Percentiles rank a stretch among this genome's conserved stretches.
phyloP scores from a whole-genome alignment of 2,888 invertebrate genomes.

The Ditylenchus weischeri region DNA sequence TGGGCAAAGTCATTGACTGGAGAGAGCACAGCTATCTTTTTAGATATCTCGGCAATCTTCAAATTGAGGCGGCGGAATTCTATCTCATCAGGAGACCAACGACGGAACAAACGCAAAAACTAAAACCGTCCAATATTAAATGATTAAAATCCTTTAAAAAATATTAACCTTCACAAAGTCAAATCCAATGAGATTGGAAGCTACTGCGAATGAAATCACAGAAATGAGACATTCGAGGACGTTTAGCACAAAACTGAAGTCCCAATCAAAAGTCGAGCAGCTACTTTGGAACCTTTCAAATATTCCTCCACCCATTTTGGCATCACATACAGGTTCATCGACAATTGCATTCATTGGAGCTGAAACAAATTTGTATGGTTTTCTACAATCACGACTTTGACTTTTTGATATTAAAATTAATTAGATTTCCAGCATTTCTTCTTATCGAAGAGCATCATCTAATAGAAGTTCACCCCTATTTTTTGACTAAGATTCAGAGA shows the following conservation, averaged over 20 bases:
- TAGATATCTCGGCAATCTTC: slow-evolving; percentile 11
- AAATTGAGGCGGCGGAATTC: background rate
- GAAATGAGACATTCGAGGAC: background rate
- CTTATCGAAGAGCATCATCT: too few species aligned
- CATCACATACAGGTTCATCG: too few species aligned
- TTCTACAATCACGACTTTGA: too few species aligned
- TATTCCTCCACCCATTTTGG: too few species aligned
- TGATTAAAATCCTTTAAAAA: background rate
- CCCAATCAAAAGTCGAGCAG: too few species aligned
- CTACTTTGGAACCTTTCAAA: too few species aligned
- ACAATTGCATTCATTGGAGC: too few species aligned
- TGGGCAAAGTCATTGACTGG: slow-evolving; percentile 32
- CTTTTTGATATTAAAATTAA: too few species aligned
- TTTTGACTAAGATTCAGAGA: too few species aligned
- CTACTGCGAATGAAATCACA: background rate
- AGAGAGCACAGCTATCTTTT: slow-evolving; percentile 22
- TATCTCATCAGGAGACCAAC: background rate
- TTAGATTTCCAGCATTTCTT: too few species aligned
- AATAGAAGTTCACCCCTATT: too few species aligned
- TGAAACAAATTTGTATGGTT: too few species aligned
- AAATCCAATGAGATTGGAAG: slow-evolving; percentile 2
- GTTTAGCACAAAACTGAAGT: background rate
- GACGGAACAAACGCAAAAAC: slow-evolving; percentile 15
- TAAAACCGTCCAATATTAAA: background rate
- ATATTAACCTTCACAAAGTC: slow-evolving; percentile 2